Evolutionary conservation across 1,140 invertebrate genomes (phyloP), one percentile per base, ranked within the genome.

Genomic region (Sitobion miscanthi): DNA sequence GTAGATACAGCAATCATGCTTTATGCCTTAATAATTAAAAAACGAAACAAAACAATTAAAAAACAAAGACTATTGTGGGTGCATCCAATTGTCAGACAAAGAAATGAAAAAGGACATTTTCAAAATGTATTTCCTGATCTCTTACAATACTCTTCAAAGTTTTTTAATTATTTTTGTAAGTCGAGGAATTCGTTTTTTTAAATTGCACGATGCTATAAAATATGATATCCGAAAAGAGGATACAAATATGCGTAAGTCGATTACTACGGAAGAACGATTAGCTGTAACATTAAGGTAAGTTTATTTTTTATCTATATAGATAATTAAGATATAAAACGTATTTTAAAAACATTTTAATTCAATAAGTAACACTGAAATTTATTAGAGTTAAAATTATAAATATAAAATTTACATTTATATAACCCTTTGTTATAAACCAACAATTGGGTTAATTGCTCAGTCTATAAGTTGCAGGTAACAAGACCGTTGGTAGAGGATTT

Each of bases 181-280:
- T 42, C 82, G 21, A 83, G 82, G 35, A 83, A 83, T 83, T 83
- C 82, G 6, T 42, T 83, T 83, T 83, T 88, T 88, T 88, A 25
- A 88, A 88, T 88, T 88, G 86, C 86, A 52, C n/a, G 86, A 88
- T 35, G 25, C 47, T 52, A 88, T 88, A n/a, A 52, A 88, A 88
- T 49, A 52, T 52, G 47, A 88, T 38, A 47, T 88, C 6, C 86
- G 47, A 88, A 88, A 88, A 88, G 45, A 88, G 17, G 86, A 88
- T 52, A 88, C 86, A 88, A 52, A 88, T 52, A 88, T 88, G 47
- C 86, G 47, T 30, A 88, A 88, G 86, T 88, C 86, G 11, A 88
- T 52, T 42, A 83, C 82, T 83, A 42, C 38, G 82, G 82, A 83
- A 83, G 82, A 83, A 83, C 82, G 82, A 42, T 82, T 82, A 82